phyloP scores from a whole-genome alignment of 2,113 vertebrate species.

The Nycticorax nycticorax region DNA sequence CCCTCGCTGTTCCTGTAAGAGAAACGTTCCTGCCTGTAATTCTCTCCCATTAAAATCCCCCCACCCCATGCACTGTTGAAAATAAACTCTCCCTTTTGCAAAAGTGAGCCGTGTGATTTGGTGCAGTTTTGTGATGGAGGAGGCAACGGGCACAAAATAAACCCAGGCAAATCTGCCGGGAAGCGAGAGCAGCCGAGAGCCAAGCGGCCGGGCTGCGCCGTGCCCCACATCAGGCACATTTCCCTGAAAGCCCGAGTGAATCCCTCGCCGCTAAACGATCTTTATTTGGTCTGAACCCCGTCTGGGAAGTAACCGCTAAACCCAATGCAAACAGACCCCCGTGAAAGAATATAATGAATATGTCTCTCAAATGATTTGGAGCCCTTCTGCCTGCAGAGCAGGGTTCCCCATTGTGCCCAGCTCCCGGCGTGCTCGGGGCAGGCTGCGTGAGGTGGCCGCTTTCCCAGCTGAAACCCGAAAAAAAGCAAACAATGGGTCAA shows the following conservation, averaged over 20 bases:
- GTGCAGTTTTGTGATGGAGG: not conserved
- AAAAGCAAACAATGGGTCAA: conserved; percentile 60
- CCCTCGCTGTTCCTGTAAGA: conserved; percentile 2
- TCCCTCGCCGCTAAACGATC: conserved; percentile 32
- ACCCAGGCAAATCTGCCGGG: not conserved
- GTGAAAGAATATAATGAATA: conserved; percentile 63
- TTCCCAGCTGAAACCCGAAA: conserved; percentile 61
- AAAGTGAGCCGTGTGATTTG: conserved; percentile 31
- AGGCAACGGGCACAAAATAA: not conserved
- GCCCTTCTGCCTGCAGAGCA: conserved; percentile 49
- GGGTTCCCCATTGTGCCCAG: conserved; percentile 38
- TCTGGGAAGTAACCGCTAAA: conserved; percentile 61
- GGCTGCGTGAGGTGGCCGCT: conserved; percentile 43
- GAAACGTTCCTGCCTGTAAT: conserved; percentile 24
- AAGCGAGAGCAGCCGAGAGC: not conserved
- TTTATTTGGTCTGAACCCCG: conserved; percentile 55
- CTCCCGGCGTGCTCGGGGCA: conserved; percentile 30
- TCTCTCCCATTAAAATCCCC: not conserved
- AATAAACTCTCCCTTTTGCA: conserved; percentile 59
- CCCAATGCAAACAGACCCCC: conserved; percentile 60
- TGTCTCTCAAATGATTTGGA: conserved; percentile 57
- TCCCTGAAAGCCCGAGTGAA: conserved; percentile 21
- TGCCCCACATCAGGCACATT: conserved; percentile 33
- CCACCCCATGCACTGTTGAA: not conserved
- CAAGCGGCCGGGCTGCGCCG: not conserved